Evolutionary conservation across 2,888 invertebrate species (phyloP).

Genomic region (Opisthograptis luteolata): DNA sequence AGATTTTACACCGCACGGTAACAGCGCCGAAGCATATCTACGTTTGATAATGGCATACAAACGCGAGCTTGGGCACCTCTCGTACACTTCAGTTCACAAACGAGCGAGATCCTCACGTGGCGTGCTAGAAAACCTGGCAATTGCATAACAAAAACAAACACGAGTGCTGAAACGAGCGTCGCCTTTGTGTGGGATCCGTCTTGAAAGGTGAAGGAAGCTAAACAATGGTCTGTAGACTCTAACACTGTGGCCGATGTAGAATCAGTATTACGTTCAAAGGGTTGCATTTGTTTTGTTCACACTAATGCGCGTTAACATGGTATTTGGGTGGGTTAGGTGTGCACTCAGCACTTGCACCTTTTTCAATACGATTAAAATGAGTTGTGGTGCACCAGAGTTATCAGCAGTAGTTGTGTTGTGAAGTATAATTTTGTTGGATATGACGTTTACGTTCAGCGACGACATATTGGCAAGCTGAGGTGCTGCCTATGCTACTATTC

Average conservation of each 20-base stretch:
- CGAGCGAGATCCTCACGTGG: slow-evolving; percentile 64
- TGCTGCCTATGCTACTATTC: slow-evolving; percentile 4
- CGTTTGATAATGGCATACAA: slow-evolving; percentile 30
- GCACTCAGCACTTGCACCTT: background rate
- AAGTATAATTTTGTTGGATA: background rate
- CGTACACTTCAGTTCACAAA: slow-evolving; percentile 68
- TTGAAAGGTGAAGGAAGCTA: slow-evolving; percentile 80
- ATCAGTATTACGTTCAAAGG: background rate
- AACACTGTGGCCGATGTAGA: slow-evolving; percentile 50
- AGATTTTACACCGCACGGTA: slow-evolving; percentile 13
- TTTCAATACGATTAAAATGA: background rate
- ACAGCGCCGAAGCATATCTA: slow-evolving; percentile 26
- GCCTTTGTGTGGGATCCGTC: slow-evolving; percentile 77
- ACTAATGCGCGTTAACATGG: background rate
- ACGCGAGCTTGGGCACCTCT: slow-evolving; percentile 30
- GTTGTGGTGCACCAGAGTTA: background rate
- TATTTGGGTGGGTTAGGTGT: background rate
- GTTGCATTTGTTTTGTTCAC: background rate
- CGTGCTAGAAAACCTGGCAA: slow-evolving; percentile 74
- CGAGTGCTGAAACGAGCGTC: slow-evolving; percentile 72
- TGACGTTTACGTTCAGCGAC: background rate
- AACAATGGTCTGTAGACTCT: slow-evolving; percentile 75
- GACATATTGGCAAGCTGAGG: background rate
- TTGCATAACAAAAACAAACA: slow-evolving; percentile 82
- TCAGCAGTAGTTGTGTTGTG: background rate